phyloP scores from a whole-genome alignment of 2,113 vertebrate species.

The Pungitius pungitius region DNA sequence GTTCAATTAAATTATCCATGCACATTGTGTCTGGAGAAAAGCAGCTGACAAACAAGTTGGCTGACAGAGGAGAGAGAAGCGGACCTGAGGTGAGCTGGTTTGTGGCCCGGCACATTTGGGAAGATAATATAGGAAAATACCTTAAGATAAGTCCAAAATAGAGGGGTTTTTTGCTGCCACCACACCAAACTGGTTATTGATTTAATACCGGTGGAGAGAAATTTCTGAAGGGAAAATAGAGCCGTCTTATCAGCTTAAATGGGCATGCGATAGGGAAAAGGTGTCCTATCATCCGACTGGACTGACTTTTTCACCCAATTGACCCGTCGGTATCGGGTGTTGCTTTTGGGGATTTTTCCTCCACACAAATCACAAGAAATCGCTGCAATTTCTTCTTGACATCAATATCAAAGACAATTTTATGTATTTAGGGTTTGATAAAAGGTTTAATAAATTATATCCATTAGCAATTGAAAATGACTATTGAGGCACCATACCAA shows the following conservation, averaged over 20 bases:
- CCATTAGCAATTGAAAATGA: background rate
- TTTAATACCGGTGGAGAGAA: slow-evolving; percentile 25
- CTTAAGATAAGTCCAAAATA: slow-evolving; percentile 1
- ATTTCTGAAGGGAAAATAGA: background rate
- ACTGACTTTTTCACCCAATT: background rate
- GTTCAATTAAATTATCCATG: slow-evolving; percentile 63
- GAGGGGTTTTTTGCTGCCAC: background rate
- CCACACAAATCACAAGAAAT: background rate
- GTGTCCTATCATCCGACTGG: background rate
- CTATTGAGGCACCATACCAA: background rate
- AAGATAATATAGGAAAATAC: background rate
- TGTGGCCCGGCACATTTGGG: background rate
- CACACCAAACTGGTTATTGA: slow-evolving; percentile 17
- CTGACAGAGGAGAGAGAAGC: slow-evolving; percentile 18
- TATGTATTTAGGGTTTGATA: background rate
- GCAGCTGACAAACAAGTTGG: slow-evolving; percentile 27
- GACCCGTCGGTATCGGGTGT: background rate
- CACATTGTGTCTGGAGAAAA: slow-evolving; percentile 52
- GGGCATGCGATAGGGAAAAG: background rate
- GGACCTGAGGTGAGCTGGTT: slow-evolving; percentile 8
- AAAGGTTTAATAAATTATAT: background rate
- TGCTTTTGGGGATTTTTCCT: background rate
- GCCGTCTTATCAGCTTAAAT: slow-evolving; percentile 11
- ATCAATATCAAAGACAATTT: background rate
- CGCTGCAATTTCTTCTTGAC: background rate